Evolutionary conservation across 2,113 vertebrate genomes (phyloP).

Genomic region (Scartelaos histophorus): DNA sequence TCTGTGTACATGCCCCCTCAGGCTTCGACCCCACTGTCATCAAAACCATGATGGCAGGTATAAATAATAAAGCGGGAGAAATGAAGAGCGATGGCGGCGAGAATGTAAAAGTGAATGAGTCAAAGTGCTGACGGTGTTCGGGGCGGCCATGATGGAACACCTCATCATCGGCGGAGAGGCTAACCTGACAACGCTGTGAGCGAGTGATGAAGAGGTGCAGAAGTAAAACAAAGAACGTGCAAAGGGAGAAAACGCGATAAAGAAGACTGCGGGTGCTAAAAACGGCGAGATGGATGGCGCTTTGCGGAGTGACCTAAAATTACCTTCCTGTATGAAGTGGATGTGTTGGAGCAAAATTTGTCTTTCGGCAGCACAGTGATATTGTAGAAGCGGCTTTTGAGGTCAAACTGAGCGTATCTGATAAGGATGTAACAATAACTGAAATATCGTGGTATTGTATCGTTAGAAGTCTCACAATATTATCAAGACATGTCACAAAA

Average conservation of each 20-base stretch:
- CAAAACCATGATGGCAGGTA: background rate
- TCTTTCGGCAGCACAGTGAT: too few species aligned
- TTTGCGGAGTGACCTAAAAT: background rate
- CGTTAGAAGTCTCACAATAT: too few species aligned
- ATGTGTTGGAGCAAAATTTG: too few species aligned
- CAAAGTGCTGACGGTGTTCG: background rate
- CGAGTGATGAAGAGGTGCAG: background rate
- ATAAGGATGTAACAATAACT: too few species aligned
- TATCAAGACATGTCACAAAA: too few species aligned
- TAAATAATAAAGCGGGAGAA: conserved; percentile 1
- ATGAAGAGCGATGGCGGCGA: conserved; percentile 1
- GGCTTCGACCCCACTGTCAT: background rate
- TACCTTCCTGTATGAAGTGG: too few species aligned
- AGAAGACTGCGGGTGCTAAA: background rate
- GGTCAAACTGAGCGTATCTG: too few species aligned
- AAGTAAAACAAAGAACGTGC: background rate
- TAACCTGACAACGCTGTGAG: background rate
- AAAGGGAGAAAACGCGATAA: background rate
- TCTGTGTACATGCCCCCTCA: background rate
- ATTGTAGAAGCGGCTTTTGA: too few species aligned
- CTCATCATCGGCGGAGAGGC: background rate
- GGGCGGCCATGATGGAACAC: conserved; percentile 1
- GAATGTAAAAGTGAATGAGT: conserved; percentile 4
- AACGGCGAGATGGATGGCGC: background rate
- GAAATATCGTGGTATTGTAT: too few species aligned